Percentiles rank a stretch among this genome's conserved stretches.
phyloP scores from a whole-genome alignment of 2,113 vertebrate species.

The Psilopsiagon aurifrons region DNA sequence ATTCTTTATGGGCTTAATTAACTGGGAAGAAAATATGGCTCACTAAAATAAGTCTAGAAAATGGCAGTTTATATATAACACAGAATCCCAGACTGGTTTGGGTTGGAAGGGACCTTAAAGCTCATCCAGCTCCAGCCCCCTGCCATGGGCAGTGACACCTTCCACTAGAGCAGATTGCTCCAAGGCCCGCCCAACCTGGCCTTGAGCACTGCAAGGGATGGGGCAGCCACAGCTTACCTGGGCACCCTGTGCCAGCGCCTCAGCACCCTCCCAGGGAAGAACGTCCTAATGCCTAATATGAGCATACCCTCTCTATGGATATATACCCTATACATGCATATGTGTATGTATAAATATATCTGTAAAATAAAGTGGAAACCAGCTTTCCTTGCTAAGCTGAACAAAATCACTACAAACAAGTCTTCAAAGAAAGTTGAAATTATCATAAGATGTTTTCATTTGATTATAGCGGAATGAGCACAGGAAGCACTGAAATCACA shows the following conservation, averaged over 20 bases:
- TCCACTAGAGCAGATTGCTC: background rate
- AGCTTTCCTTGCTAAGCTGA: background rate
- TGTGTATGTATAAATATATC: background rate
- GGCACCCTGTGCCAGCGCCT: background rate
- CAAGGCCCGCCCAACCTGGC: background rate
- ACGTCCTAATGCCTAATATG: background rate
- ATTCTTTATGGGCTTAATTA: slow-evolving; percentile 11
- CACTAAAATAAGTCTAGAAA: background rate
- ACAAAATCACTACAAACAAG: background rate
- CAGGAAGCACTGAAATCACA: background rate
- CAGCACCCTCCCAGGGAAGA: background rate
- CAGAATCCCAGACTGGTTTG: background rate
- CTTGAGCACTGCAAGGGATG: background rate
- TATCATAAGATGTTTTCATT: background rate
- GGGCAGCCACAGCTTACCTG: background rate
- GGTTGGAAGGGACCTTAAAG: background rate
- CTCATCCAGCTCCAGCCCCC: background rate
- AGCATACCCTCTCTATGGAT: background rate
- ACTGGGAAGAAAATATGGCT: background rate
- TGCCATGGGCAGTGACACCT: background rate
- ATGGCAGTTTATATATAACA: background rate
- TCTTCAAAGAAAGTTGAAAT: background rate
- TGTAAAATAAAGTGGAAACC: background rate
- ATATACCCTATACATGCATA: background rate
- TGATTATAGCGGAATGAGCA: background rate